A percentile compares a stretch with the other conserved stretches of the same genome.
Evolutionary conservation across 2,888 invertebrate species (phyloP).

Genomic region (Lingula anatina): DNA sequence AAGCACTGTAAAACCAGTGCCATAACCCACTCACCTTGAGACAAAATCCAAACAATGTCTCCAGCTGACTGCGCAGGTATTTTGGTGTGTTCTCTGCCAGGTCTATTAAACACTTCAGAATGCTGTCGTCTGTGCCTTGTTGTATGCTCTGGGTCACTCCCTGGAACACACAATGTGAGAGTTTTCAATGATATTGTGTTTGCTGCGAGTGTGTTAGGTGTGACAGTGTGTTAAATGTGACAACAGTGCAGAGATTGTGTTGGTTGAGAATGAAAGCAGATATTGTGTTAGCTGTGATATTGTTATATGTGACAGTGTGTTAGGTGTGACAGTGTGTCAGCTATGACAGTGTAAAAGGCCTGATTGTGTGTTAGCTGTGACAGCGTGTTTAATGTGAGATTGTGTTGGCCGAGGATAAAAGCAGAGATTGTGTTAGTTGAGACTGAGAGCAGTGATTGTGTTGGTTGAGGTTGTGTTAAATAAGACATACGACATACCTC

Average conservation of each 20-base stretch:
- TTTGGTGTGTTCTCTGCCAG: constrained; percentile 90
- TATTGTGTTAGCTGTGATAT: too few species aligned
- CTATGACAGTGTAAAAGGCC: too few species aligned
- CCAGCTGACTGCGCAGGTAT: constrained; percentile 80
- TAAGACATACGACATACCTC: constrained; percentile 45
- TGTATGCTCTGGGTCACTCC: constrained; percentile 77
- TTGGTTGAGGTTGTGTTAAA: too few species aligned
- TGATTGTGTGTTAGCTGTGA: too few species aligned
- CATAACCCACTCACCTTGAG: constrained; percentile 66
- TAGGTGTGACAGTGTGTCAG: too few species aligned
- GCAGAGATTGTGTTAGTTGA: neutral
- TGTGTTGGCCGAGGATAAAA: neutral
- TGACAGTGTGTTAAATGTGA: neutral
- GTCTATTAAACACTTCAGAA: constrained; percentile 89
- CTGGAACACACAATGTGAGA: constrained; percentile 46
- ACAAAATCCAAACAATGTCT: constrained; percentile 79
- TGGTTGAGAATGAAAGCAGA: too few species aligned
- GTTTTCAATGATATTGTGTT: neutral
- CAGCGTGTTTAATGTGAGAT: neutral
- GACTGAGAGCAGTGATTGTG: too few species aligned
- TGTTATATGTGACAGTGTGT: too few species aligned
- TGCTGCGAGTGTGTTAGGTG: neutral
- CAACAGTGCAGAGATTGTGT: too few species aligned
- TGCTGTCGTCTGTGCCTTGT: constrained; percentile 76
- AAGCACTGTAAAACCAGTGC: too few species aligned